Conservation (phyloP, 2,888 invertebrate genomes). For the Sinhomidia bicolor region DNA sequence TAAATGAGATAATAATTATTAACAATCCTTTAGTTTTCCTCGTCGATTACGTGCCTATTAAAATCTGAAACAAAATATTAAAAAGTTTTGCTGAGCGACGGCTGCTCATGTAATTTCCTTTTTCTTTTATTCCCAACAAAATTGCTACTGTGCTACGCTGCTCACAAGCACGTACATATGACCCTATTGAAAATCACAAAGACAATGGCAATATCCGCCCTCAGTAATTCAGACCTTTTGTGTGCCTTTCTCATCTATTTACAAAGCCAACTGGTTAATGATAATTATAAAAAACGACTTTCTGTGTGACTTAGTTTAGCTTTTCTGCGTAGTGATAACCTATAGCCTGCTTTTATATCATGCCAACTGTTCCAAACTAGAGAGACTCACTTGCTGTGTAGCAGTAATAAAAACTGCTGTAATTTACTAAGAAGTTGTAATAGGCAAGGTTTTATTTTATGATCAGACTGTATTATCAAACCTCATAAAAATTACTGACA, state of each 20-base stretch:
- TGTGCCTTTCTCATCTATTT: not conserved
- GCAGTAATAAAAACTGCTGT: too few species aligned
- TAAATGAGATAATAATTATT: not conserved
- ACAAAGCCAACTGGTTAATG: not conserved
- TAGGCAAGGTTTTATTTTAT: not conserved
- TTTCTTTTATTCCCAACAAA: not conserved
- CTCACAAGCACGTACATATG: not conserved
- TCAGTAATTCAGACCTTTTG: not conserved
- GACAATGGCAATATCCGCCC: not conserved
- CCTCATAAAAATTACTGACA: conserved; percentile 44
- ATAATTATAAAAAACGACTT: not conserved
- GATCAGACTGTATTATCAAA: not conserved
- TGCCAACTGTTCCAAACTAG: not conserved
- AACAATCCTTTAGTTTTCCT: not conserved
- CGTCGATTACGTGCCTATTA: not conserved
- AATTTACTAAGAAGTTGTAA: not conserved
- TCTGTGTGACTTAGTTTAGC: too few species aligned
- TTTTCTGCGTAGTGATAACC: too few species aligned
- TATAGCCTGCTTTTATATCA: not conserved
- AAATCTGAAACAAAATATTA: not conserved
- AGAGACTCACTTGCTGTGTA: not conserved
- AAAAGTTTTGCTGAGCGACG: too few species aligned
- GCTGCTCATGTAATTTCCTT: not conserved
- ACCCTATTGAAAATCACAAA: not conserved
- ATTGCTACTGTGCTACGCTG: not conserved